Conservation (phyloP, 2,888 invertebrate genomes). For the Salticus scenicus region DNA sequence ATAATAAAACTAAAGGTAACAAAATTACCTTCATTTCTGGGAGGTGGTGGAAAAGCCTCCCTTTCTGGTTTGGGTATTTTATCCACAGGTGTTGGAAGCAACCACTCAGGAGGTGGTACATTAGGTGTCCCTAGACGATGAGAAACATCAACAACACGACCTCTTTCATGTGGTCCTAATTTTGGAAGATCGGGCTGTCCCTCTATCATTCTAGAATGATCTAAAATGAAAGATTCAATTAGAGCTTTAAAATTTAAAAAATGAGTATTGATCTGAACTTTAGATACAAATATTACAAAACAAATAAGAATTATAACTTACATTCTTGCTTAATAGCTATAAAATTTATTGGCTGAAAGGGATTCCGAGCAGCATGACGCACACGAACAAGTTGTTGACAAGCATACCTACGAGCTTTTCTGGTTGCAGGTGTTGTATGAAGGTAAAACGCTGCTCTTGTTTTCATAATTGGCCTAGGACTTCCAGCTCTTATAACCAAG, state of each 20-base stretch:
- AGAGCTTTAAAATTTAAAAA: no score
- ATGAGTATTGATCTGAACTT: no score
- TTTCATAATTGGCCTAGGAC: conserved; percentile 94
- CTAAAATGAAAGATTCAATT: conserved; percentile 72
- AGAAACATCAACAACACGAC: conserved; percentile 84
- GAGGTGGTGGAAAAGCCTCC: conserved; percentile 92
- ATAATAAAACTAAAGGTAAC: no score
- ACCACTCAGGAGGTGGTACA: conserved; percentile 82
- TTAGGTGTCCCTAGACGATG: conserved; percentile 82
- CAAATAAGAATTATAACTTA: conserved; percentile 76
- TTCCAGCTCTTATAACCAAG: conserved; percentile 80
- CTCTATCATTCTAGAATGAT: conserved; percentile 78
- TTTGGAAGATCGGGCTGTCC: conserved; percentile 71
- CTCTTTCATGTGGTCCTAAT: conserved; percentile 76
- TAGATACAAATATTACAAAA: no score
- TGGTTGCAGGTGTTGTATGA: conserved; percentile 91
- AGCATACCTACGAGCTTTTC: conserved; percentile 90
- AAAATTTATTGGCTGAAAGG: conserved; percentile 81
- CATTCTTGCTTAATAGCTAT: conserved; percentile 90
- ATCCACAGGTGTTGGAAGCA: conserved; percentile 83
- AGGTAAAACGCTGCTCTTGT: conserved; percentile 97
- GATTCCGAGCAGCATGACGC: conserved; percentile 90
- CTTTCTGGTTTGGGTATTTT: conserved; percentile 87
- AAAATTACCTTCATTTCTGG: conserved; percentile 86
- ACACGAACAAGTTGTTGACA: conserved; percentile 81